phyloP scores from a whole-genome alignment of 2,113 vertebrate species.

The Atrichornis clamosus region DNA sequence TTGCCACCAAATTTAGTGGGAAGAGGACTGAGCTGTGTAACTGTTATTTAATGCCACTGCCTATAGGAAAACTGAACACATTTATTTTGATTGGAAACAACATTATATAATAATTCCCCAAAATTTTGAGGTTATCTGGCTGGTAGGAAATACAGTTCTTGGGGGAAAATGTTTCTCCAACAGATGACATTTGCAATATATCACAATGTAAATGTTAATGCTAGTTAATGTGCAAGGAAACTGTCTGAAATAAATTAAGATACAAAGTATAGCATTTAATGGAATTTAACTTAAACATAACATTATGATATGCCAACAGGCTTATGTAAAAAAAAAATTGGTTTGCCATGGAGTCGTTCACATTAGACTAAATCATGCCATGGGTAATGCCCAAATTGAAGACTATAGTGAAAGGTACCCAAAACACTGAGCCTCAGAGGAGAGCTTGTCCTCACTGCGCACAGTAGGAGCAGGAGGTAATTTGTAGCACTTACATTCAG shows the following conservation, averaged over 20 bases:
- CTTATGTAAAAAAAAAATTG: background rate
- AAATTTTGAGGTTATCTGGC: constrained; percentile 21
- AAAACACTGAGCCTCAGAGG: background rate
- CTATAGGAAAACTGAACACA: constrained; percentile 44
- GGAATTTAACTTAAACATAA: background rate
- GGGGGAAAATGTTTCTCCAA: constrained; percentile 6
- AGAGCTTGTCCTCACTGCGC: background rate
- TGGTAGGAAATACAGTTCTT: constrained; percentile 3
- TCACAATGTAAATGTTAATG: constrained; percentile 15
- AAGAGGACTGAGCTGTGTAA: background rate
- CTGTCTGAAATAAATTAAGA: constrained; percentile 14
- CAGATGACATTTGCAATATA: constrained; percentile 32
- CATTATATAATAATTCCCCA: background rate
- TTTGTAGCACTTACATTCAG: background rate
- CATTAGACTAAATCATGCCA: background rate
- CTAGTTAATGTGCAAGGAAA: background rate
- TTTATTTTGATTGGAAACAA: constrained; percentile 56
- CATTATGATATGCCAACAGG: background rate
- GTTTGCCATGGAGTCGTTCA: background rate
- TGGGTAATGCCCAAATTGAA: background rate
- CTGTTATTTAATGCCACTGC: constrained; percentile 38
- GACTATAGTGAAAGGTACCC: background rate
- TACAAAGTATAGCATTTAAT: background rate
- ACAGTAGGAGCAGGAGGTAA: background rate
- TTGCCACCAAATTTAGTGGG: background rate